These are phyloP conservation scores for Cyclophora albipunctata DNA, from an alignment of 2,888 invertebrate genomes.

Conservation along the genomic window DNA sequence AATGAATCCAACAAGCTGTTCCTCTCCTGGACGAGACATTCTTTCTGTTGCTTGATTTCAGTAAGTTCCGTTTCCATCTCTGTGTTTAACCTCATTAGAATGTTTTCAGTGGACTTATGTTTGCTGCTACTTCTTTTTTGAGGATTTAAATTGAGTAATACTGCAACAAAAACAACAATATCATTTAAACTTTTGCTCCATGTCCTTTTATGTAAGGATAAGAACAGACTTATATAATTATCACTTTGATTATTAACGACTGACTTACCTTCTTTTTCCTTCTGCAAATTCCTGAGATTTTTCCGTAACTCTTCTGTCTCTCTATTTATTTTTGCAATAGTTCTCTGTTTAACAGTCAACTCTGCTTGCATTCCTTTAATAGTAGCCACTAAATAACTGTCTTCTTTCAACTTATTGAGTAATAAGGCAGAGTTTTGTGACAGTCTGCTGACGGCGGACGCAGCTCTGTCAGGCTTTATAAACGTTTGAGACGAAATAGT, in stretches of 20 bases:
- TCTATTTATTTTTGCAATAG: constrained; percentile 80
- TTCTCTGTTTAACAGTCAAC: constrained; percentile 82
- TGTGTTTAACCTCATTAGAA: constrained; percentile 49
- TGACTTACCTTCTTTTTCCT: constrained; percentile 80
- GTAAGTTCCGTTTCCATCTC: constrained; percentile 63
- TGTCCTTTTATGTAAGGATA: too few relatives aligned
- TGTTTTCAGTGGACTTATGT: constrained; percentile 59
- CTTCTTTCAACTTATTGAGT: constrained; percentile 77
- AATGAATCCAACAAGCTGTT: constrained; percentile 78
- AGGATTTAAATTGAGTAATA: constrained; percentile 53
- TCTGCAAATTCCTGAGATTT: constrained; percentile 83
- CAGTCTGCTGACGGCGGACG: constrained; percentile 67
- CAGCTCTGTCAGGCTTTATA: constrained; percentile 51
- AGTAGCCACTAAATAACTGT: constrained; percentile 85
- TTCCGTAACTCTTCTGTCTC: constrained; percentile 85
- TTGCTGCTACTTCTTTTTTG: constrained; percentile 48
- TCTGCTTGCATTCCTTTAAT: constrained; percentile 86
- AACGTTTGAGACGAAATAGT: constrained; percentile 52
- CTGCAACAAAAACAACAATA: constrained; percentile 29
- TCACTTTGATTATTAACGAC: too few relatives aligned
- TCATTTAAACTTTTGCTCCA: background rate
- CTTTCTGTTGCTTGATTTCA: constrained; percentile 63
- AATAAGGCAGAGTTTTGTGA: constrained; percentile 72
- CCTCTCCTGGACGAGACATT: constrained; percentile 66
- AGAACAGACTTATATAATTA: too few relatives aligned